Base-by-base conservation (phyloP, 2,888 invertebrate genomes). In the Harpagoxenus sublaevis region DNA sequence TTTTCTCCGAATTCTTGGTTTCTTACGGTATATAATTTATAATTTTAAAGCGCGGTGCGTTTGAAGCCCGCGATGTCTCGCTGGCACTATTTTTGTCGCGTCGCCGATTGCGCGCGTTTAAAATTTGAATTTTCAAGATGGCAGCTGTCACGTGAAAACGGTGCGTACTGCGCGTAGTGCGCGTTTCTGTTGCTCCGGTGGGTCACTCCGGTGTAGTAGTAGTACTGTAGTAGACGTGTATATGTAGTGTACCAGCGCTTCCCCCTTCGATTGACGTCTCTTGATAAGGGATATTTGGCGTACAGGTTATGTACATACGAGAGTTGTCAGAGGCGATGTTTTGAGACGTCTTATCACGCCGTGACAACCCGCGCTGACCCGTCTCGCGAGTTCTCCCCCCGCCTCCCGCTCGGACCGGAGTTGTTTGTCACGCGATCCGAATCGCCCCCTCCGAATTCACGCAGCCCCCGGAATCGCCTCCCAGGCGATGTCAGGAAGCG, bases 401-500 rank as follows among this genome's bases (percentile, higher is more conserved):
- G 1, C 2, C 60, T 12, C 0, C 3, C 28, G 8, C 15, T 31
- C 5, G 15, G 15, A 66, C 3, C 15, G 23, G 9, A 28, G 15
- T 57, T 57, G 2, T 75, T 35, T 18, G 23, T 63, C n/a, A n/a
- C 51, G 39, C 45, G 63, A 62, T 71, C 66, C 39, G 51, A 51
- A 51, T 51, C 51, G 53, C 66, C 55, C 74, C 18, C 57, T 12
- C 28, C 39, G 39, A 53, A 31, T 23, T 74, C 18, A 0, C 12
- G 53, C 62, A 55, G 51, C 12, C 84, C 84, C 10, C 35, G 66
- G 9, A 66, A 66, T 53, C 42, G 83, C 81, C 51, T 35, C 35
- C n/a, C 45, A 42, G 86, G 86, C 85, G 75, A 90, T 90, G 90
- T 89, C 79, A 78, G 83, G 74, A 78, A 75, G 68, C 65, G 74